These are phyloP conservation scores for Macrosoma leucophasiata DNA, from an alignment of 2,888 invertebrate genomes.

Conservation along the genomic window DNA sequence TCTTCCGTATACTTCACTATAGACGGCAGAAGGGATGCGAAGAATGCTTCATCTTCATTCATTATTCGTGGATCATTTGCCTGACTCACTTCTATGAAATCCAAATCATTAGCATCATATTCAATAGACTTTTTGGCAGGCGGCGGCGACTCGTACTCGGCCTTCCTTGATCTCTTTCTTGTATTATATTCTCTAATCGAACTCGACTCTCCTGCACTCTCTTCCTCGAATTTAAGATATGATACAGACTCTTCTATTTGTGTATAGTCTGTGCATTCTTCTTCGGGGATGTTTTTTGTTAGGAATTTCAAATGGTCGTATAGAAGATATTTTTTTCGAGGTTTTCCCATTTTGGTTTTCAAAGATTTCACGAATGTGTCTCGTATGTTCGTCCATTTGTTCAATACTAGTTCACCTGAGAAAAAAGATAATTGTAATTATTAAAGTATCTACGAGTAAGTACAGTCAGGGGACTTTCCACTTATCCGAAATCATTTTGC, in stretches of 20 bases:
- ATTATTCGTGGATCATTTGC: constrained; percentile 51
- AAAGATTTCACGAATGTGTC: constrained; percentile 60
- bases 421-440: constrained; percentile 21
- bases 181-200: constrained; percentile 15
- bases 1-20: constrained; percentile 60
- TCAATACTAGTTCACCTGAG: constrained; percentile 50
- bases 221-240: constrained; percentile 21
- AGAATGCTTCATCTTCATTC: constrained; percentile 70
- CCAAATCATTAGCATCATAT: constrained; percentile 31
- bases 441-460: no score
- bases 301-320: constrained; percentile 54
- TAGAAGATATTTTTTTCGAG: constrained; percentile 47
- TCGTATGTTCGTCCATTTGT: constrained; percentile 63
- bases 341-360: constrained; percentile 43
- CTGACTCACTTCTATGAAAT: constrained; percentile 44
- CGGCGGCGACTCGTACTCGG: constrained; percentile 18
- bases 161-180: constrained; percentile 33
- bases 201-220: constrained; percentile 18
- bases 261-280: constrained; percentile 27
- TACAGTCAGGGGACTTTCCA: no score
- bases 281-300: constrained; percentile 33
- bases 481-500: no score
- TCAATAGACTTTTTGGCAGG: constrained; percentile 15
- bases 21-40: constrained; percentile 59
- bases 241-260: constrained; percentile 16